These are phyloP conservation scores for Varecia variegata DNA, from an alignment of 2,797 vertebrate genomes.

Conservation along the genomic window DNA sequence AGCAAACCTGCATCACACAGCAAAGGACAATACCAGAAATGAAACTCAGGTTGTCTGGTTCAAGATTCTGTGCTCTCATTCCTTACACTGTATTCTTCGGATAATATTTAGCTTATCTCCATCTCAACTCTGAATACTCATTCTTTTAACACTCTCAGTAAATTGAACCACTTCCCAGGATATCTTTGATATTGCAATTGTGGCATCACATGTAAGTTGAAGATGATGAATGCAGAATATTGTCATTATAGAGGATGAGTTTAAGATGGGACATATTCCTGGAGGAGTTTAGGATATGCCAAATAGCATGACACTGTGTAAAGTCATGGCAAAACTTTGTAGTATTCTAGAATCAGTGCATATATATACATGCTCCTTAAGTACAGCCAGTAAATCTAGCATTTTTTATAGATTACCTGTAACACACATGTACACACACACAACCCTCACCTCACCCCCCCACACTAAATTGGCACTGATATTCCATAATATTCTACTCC, in stretches of 20 bases:
- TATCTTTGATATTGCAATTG: not conserved
- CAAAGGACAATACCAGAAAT: not conserved
- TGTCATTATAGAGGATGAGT: not conserved
- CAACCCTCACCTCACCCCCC: not conserved
- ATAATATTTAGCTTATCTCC: not conserved
- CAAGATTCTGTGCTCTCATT: not conserved
- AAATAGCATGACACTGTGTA: not conserved
- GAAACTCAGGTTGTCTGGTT: not conserved
- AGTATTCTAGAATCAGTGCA: not conserved
- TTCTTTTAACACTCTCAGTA: not conserved
- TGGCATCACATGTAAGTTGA: not conserved
- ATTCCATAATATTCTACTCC: conserved; percentile 47
- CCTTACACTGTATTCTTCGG: not conserved
- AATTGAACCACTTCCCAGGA: not conserved
- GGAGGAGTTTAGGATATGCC: not conserved
- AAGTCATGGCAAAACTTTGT: not conserved
- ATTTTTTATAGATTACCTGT: conserved; percentile 41
- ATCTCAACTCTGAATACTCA: not conserved
- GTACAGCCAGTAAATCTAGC: not conserved
- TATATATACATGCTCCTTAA: not conserved
- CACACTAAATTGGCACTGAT: conserved; percentile 36
- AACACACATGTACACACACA: not conserved
- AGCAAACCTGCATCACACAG: not conserved
- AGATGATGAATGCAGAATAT: not conserved
- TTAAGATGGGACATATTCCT: not conserved